These are phyloP conservation scores for Thymelicus acteon DNA, from an alignment of 2,888 invertebrate genomes.

Conservation along the genomic window DNA sequence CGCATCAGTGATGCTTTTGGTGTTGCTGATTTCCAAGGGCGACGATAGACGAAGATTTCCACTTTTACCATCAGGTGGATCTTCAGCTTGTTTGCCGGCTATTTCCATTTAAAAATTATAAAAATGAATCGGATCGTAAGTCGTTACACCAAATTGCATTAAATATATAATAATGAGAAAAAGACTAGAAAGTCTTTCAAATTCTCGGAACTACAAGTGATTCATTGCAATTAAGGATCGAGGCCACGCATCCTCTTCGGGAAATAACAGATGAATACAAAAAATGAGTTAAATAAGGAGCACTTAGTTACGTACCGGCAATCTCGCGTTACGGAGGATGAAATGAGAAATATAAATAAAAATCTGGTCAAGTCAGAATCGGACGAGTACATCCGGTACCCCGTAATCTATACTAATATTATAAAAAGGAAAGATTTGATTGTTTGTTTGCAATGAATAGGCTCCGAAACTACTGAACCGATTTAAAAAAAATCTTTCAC, in stretches of 20 bases:
- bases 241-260: slow-evolving; percentile 25
- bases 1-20: too few relatives aligned
- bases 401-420: too few relatives aligned
- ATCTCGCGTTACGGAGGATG: slow-evolving; percentile 44
- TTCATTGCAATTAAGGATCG: slow-evolving; percentile 30
- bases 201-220: slow-evolving; percentile 20
- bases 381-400: not conserved
- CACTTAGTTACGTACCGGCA: slow-evolving; percentile 44
- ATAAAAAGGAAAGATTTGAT: too few relatives aligned
- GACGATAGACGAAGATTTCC: too few relatives aligned
- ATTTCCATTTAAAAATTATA: not conserved
- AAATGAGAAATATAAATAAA: slow-evolving; percentile 36
- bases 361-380: slow-evolving; percentile 2
- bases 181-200: slow-evolving; percentile 16
- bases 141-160: slow-evolving; percentile 1
- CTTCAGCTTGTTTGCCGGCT: too few relatives aligned
- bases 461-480: too few relatives aligned
- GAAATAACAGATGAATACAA: slow-evolving; percentile 39
- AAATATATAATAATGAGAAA: not conserved
- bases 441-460: too few relatives aligned
- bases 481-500: too few relatives aligned
- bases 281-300: slow-evolving; percentile 43
- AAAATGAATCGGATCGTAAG: slow-evolving; percentile 2
- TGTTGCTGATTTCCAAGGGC: too few relatives aligned
- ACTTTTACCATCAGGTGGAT: too few relatives aligned